These are phyloP conservation scores for Lynx canadensis DNA, from an alignment of 2,113 vertebrate species.

Conservation along the genomic window DNA sequence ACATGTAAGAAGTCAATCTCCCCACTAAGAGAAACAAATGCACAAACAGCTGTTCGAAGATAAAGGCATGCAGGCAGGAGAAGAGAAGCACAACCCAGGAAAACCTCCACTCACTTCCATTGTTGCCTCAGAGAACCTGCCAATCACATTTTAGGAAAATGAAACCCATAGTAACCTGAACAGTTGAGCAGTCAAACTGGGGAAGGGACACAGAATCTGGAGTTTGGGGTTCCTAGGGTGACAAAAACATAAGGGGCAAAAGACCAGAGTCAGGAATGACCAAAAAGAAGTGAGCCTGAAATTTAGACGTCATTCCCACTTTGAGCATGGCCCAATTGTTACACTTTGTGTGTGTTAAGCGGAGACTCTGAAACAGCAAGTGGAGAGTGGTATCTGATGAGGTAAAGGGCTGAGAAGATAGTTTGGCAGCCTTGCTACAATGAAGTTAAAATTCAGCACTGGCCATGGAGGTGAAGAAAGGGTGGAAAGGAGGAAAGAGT, in stretches of 20 bases:
- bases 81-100: neutral
- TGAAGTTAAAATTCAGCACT: neutral
- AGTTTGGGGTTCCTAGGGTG: neutral
- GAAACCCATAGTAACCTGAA: neutral
- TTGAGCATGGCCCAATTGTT: neutral
- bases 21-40: neutral
- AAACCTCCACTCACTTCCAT: rapidly evolving
- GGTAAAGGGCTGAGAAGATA: neutral
- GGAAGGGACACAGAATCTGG: neutral
- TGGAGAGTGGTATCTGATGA: neutral
- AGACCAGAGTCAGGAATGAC: neutral
- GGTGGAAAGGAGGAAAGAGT: rapidly evolving
- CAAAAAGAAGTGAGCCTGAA: neutral
- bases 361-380: neutral
- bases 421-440: neutral
- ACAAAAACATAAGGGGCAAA: neutral
- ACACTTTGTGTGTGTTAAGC: neutral
- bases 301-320: neutral
- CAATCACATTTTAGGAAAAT: neutral
- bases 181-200: neutral
- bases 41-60: neutral
- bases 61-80: neutral
- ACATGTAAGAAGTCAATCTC: neutral
- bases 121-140: neutral
- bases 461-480: neutral